Base-by-base conservation (phyloP, 2,888 invertebrate genomes). In the Patella ulyssiponensis region DNA sequence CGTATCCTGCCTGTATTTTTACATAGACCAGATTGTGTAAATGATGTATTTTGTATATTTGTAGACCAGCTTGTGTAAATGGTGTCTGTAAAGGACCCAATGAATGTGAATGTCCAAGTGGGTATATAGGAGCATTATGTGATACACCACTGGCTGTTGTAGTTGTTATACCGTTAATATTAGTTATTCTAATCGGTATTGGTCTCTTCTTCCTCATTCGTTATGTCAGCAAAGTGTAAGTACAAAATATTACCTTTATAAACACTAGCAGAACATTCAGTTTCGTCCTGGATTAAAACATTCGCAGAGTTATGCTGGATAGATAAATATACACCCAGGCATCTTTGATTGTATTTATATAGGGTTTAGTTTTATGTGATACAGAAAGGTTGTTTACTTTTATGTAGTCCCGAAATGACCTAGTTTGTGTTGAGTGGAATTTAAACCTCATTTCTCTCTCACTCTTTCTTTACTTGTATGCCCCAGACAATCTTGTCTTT, bases 41-140 rank as follows among this genome's bases (percentile, higher is more conserved):
- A 44, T 44, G 44, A 7, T 44, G 44, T 44, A 44, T 44, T 44
- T 44, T 44, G 44, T 44, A 9, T 44, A 44, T 44, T 80, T 80
- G 4, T 74, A 82, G 82, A n/a, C 58, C 33, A 1, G 33, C 33
- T 12, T 84, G 85, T 78, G 72, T 53, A 17, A 76, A 86, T 77
- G 85, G 85, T 12, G 15, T 17, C 15, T 86, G 85, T 77, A 79
- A 80, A 27, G 77, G 80, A 15, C 85, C 84, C 20, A 77, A 82
- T 56, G 74, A 74, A 1, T 86, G 85, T 80, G 80, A 77, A 1
- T 86, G 85, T 81, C 76, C 78, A 44, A 58, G 74, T 33, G 80
- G 81, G 0, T 86, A 81, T 33, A 79, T 81, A 7, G 85, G 85
- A 14, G 20, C 53, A 0, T 64, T 78, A 11, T 86, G 85, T 73